Evolutionary conservation across 2,888 invertebrate species (phyloP), one percentile per base, ranked within the genome.

Genomic region (Oscheius sp.): DNA sequence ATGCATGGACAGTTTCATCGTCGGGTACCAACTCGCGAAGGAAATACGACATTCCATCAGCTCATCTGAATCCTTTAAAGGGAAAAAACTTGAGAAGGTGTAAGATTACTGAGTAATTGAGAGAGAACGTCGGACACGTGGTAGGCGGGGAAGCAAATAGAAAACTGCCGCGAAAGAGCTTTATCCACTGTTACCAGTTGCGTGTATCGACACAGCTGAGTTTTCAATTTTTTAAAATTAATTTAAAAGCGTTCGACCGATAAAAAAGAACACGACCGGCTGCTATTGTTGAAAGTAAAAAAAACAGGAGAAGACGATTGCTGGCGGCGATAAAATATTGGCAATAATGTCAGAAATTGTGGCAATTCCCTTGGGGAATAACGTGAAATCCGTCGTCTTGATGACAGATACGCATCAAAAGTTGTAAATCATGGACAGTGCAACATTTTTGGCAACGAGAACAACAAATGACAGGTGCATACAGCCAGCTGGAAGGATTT

Each of bases 1-100:
- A 18, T 18, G 27, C 25, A 9, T 35, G 35, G 35, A 35, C 35
- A 35, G 35, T 35, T 7, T 49, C 52, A 49, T 66, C 66, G 49
- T 52, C 66, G 16, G 66, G 52, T 2, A 66, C 29, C 29, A 66
- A 25, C 13, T 66, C 66, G 35, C 66, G 66, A 27, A 66, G 66
- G 35, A 66, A 66, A 66, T 52, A 66, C 66, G 66, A 49, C 66
- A 66, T 66, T 49, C 49, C 18, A 52, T 66, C 52, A 66, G 29
- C 66, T 49, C 66, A 66, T 66, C 66, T 66, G 52, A n/a, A 66
- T 46, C 6, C 46, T 41, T 7, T 49, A 7, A 49, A 18, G 49
- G 13, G 13, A 6, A 3, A 13, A 49, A 55, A 13, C 55, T 21
- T 12, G 16, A 27, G 41, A 25, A 2, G n/a, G 29, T 27, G 16